Base-by-base conservation (phyloP, 2,888 invertebrate genomes). In the Calameuta filiformis region DNA sequence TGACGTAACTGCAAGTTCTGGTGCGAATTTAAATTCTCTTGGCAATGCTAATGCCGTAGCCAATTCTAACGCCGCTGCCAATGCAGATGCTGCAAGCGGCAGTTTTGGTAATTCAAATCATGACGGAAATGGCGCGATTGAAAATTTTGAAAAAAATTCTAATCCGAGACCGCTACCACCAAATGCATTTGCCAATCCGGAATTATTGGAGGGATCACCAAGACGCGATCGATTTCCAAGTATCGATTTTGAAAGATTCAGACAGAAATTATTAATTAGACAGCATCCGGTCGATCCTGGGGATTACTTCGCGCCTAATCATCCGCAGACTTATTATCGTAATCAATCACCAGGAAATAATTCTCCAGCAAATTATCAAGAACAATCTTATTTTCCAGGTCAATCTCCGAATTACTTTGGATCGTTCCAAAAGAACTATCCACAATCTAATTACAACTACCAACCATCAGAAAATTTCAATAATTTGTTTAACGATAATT, bases 281-380 rank as follows among this genome's bases (percentile, higher is more conserved):
- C 40, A n/a, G 56, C 30, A 30, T 68, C 79, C 78, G 15, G 73
- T 81, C 11, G 82, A 79, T 68, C 76, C 79, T 33, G 35, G 76
- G 11, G 80, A 80, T 56, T 81, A 81, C 1, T 73, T 79, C 9
- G 75, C 76, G 0, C 80, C 73, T 33, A 78, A 34, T 74, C 12
- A 30, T 35, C 37, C 30, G 12, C 35, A 23, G 6, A n/a, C 34
- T 35, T 35, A 33, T n/a, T 30, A 31, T 74, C 74, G 6, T 35
- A 30, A 30, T 56, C 75, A 37, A 73, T 71, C 75, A 12, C 11
- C 35, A 23, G 23, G 56, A 56, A 56, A 56, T 23, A 23, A 56
- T 56, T 23, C 56, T 9, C 1, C 23, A 0, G 9, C 56, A 56
- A 56, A 56, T 23, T 56, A 56, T 56, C 56, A 56, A 23, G 56